phyloP scores from a whole-genome alignment of 2,113 vertebrate genomes.

The Fulica atra region DNA sequence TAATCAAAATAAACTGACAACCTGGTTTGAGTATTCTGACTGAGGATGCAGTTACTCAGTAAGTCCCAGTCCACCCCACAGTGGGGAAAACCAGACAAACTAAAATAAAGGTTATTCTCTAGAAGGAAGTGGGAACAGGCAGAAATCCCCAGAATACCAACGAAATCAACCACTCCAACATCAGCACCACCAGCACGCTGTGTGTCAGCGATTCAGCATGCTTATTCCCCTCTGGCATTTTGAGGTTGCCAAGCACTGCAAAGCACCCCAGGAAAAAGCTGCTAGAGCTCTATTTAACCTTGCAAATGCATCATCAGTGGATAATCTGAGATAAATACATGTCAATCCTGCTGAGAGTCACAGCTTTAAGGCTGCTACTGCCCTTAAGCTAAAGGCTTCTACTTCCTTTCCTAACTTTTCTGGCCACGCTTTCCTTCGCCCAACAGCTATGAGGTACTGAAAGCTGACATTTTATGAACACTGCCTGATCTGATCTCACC shows the following conservation, averaged over 20 bases:
- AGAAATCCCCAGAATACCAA: not conserved
- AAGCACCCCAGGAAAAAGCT: not conserved
- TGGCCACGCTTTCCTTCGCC: not conserved
- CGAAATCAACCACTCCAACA: rapidly evolving
- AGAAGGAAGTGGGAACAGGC: not conserved
- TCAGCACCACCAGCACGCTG: rapidly evolving
- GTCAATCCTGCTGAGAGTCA: not conserved
- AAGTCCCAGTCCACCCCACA: not conserved
- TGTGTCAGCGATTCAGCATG: rapidly evolving
- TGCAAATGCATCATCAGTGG: not conserved
- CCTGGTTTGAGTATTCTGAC: not conserved
- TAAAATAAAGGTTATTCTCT: not conserved
- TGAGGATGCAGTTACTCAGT: not conserved
- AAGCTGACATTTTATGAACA: not conserved
- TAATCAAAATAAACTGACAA: not conserved
- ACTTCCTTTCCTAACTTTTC: not conserved
- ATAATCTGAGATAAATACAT: constrained; percentile 10
- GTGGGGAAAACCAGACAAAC: not conserved
- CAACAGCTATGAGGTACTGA: not conserved
- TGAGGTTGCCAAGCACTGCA: not conserved
- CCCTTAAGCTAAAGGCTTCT: not conserved
- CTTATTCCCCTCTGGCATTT: not conserved
- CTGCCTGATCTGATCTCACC: not conserved
- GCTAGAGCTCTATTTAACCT: not conserved
- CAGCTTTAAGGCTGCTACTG: not conserved